Evolutionary conservation across 2,797 vertebrate species (phyloP), one percentile per base, ranked within the genome.

Genomic region (Melanitta fusca): DNA sequence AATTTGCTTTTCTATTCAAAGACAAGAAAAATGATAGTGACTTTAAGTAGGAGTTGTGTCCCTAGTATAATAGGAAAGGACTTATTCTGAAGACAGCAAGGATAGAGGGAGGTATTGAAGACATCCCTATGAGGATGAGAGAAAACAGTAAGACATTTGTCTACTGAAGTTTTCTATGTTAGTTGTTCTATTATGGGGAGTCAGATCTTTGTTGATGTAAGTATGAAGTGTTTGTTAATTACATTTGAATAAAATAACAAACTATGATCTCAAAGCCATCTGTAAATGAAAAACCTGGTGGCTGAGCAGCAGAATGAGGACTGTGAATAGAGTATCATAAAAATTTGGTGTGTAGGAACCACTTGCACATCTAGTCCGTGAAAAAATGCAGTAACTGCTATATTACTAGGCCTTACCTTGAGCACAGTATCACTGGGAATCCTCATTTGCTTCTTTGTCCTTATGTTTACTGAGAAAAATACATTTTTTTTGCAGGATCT

Each of bases 151-250:
- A 85, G 70, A 28, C 34, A 49, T 28, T 43, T 43, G 2, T 88
- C 60, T 96, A 72, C 65, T 83, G 18, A 89, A 87, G 30, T 91
- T 91, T 92, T 89, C 79, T 69, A 22, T 93, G 94, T 94, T 85
- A 2, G 4, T 89, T 91, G 21, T 78, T 93, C 38, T 92, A 4
- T 85, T 62, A 38, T 3, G 7, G 53, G 84, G 74, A 89, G 49
- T 94, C 69, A 89, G 65, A 65, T 87, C 80, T 73, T 51, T 96
- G 93, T 96, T 96, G 88, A 93, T 95, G 79, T 54, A 95, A 81
- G 84, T 61, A 85, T 93, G 71, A 92, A 91, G 62, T 95, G 86
- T 96, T 93, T 94, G 89, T 95, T 96, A 96, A 94, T 96, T 96
- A 95, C 61, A 51, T 95, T 91, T 88, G 58, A 96, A 43, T 95